Base-by-base conservation (phyloP, 37 sponge, comb jelly and placozoan genomes). In the Eunapius fragilis region DNA sequence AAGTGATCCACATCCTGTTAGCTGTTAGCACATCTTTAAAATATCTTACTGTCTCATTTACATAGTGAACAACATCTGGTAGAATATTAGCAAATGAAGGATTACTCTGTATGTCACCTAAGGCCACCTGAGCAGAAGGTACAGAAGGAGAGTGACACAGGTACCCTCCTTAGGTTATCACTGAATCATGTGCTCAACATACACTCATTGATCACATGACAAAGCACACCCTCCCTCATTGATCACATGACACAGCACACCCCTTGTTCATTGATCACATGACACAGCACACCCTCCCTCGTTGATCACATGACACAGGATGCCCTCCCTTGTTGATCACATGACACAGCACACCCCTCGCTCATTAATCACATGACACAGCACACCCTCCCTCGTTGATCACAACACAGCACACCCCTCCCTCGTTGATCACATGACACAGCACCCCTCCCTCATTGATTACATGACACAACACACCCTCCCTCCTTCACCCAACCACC, bases 101-200 rank as follows among this genome's bases (percentile, higher is more conserved):
- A 70, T 86, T 91, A 37, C 37, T 88, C 33, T 89, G 89, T 6
- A 94, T 73, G n/a, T 88, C 89, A 49, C 67, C 34, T 27, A 94
- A 81, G 27, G 83, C 95, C 10, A 87, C 71, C 94, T 94, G 79
- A 58, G 73, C 27, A n/a, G 31, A 31, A 72, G 28, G 28, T 12
- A 22, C 31, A 32, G 31, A 5, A 13, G 0, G 23, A 17, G 0
- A 35, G 36, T 11, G 47, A 19, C 58, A 58, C 58, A 58, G 14
- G 14, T 1, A 3, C 41, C 41, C 6, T 41, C 41, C 41, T n/a
- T n/a, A n/a, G n/a, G n/a, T n/a, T n/a, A 37, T 6, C 13, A 26
- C 1, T 35, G 23, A 32, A 2, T 5, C 77, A 36, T 11, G 19
- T 13, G 7, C 77, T 14, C 25, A 37, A 26, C n/a, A n/a, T n/a